phyloP scores from a whole-genome alignment of 2,888 invertebrate genomes.

The Volucella zonaria region DNA sequence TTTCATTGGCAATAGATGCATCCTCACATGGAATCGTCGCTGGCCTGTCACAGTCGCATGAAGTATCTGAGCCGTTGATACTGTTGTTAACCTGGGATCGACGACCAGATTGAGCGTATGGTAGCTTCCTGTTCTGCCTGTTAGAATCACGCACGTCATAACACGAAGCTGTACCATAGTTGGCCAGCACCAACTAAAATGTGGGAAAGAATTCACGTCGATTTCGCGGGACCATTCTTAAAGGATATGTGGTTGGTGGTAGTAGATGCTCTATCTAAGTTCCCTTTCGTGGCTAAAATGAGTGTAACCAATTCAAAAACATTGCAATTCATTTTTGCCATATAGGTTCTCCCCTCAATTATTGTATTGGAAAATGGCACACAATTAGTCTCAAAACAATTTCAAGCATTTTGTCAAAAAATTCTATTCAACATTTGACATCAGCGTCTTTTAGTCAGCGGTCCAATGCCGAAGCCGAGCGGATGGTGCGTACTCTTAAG shows the following conservation, averaged over 20 bases:
- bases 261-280: constrained; percentile 31
- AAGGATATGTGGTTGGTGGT: constrained; percentile 26
- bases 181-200: constrained; percentile 5
- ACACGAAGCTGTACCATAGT: neutral
- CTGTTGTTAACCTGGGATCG: too few species aligned
- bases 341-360: too few species aligned
- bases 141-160: neutral
- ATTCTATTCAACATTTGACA: constrained; percentile 73
- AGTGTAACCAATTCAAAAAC: constrained; percentile 22
- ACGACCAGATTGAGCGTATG: neutral
- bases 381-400: constrained; percentile 70
- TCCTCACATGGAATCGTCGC: constrained; percentile 35
- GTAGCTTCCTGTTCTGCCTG: neutral
- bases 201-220: constrained; percentile 19
- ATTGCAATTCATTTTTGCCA: constrained; percentile 70
- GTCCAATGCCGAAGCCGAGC: too few species aligned
- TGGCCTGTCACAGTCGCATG: constrained; percentile 14
- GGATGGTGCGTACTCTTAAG: constrained; percentile 24
- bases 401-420: constrained; percentile 70
- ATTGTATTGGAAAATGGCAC: too few species aligned
- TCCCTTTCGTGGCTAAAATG: constrained; percentile 9
- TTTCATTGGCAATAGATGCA: constrained; percentile 55
- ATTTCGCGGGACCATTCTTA: constrained; percentile 29
- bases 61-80: neutral
- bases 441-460: constrained; percentile 69